phyloP scores from a whole-genome alignment of 2,888 invertebrate species.

The Drosophila gaucha region DNA sequence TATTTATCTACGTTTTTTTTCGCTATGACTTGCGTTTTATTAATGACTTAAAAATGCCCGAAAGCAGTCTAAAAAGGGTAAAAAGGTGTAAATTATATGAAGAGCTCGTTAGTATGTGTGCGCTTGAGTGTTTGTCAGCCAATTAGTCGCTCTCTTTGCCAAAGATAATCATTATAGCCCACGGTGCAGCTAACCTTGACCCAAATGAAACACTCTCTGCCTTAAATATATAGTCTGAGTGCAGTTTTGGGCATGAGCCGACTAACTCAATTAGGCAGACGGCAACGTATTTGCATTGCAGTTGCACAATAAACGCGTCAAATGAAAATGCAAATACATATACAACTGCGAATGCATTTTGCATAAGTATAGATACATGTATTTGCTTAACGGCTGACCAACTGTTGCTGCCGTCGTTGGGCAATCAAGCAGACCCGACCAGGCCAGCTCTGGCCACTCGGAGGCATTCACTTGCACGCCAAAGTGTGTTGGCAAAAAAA shows the following conservation, averaged over 20 bases:
- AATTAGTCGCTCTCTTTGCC: slow-evolving; percentile 63
- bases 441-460: slow-evolving; percentile 35
- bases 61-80: slow-evolving; percentile 42
- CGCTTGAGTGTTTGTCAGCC: slow-evolving; percentile 42
- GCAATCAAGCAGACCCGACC: slow-evolving; percentile 50
- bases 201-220: slow-evolving; percentile 49
- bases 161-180: slow-evolving; percentile 20
- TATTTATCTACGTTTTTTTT: slow-evolving; percentile 24
- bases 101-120: slow-evolving; percentile 10
- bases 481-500: slow-evolving; percentile 49
- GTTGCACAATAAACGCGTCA: slow-evolving; percentile 53
- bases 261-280: slow-evolving; percentile 23
- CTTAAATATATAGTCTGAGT: slow-evolving; percentile 15
- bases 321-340: slow-evolving; percentile 34
- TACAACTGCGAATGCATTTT: slow-evolving; percentile 40
- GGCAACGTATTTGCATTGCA: slow-evolving; percentile 32
- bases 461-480: slow-evolving; percentile 52
- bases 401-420: slow-evolving; percentile 46
- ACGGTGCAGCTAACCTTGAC: slow-evolving; percentile 72
- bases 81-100: slow-evolving; percentile 52
- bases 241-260: slow-evolving; percentile 23
- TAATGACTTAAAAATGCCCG: slow-evolving; percentile 44
- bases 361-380: slow-evolving; percentile 28
- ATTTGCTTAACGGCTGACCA: slow-evolving; percentile 61
- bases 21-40: slow-evolving; percentile 46